phyloP scores from a whole-genome alignment of 2,888 invertebrate genomes.

The Ephialtes manifestator region DNA sequence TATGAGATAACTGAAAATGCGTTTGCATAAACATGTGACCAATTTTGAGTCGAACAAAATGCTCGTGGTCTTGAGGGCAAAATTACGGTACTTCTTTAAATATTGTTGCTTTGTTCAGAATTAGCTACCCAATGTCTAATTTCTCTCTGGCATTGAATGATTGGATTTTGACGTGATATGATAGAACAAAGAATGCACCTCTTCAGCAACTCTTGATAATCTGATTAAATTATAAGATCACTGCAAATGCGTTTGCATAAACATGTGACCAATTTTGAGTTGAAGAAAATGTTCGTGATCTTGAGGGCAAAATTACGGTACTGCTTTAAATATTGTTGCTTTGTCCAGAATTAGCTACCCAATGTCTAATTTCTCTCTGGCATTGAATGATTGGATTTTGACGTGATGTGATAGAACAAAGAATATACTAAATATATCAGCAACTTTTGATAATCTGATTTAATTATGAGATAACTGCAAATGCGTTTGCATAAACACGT shows the following conservation, averaged over 20 bases:
- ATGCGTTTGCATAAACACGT: not conserved
- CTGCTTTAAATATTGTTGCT: too few relatives aligned
- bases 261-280: not conserved
- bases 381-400: conserved; percentile 68
- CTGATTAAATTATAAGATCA: not conserved
- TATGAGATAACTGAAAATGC: not conserved
- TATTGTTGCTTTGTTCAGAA: conserved; percentile 58
- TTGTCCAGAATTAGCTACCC: conserved; percentile 43
- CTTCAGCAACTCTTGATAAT: not conserved
- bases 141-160: conserved; percentile 22
- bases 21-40: not conserved
- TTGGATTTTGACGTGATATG: conserved; percentile 72
- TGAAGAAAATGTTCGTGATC: not conserved
- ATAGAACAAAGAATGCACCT: not conserved
- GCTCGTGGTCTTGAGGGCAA: too few relatives aligned
- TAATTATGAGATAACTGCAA: not conserved
- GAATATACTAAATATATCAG: not conserved
- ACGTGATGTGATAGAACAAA: conserved; percentile 52
- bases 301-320: too few relatives aligned
- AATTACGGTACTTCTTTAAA: too few relatives aligned
- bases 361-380: conserved; percentile 60
- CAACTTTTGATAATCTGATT: not conserved
- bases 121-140: conserved; percentile 60
- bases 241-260: too few relatives aligned
- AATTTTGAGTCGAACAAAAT: not conserved